Evolutionary conservation across 2,797 vertebrate genomes (phyloP), one percentile per base, ranked within the genome.

Genomic region (Esox lucius): DNA sequence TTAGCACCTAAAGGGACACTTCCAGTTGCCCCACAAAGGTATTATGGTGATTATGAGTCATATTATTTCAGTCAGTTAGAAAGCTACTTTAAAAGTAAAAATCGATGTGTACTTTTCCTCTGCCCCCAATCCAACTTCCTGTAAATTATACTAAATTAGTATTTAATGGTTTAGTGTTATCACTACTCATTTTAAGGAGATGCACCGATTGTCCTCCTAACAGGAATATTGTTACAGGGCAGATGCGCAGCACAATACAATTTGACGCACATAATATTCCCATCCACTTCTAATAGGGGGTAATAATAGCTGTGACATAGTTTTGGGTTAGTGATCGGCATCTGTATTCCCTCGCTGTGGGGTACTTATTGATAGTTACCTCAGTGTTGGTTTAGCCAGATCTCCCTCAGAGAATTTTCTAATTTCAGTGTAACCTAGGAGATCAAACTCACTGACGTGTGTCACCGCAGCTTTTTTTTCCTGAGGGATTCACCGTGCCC

Each of bases 61-160:
- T 39, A 39, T 1, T 5, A 39, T 39, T 39, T 39, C 35, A 39
- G 35, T 39, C 4, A 39, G 5, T 2, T 83, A 83, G 39, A 79
- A 33, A 70, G 56, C 72, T 80, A 69, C 72, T 73, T 72, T 6
- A 59, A 48, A 51, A 70, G 56, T 74, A 72, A 65, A 67, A 8
- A 80, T 81, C 83, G 13, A 78, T 79, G 76, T 73, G 68, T 73
- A 62, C 24, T 72, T 80, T 56, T 79, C 75, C 56, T 17, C 70
- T 69, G 74, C 73, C 73, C 77, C 68, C 78, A 86, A 85, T 87
- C 76, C 71, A 72, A 72, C 75, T 70, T 13, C 69, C 77, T 76
- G 67, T 69, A 78, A 78, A 82, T 78, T 80, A 71, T 70, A 77
- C 78, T 39, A 39, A 39, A 39, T 39, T 59, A 62, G 61, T 51